Conservation (phyloP, 1,140 invertebrate species). For the Calliphora vicina region DNA sequence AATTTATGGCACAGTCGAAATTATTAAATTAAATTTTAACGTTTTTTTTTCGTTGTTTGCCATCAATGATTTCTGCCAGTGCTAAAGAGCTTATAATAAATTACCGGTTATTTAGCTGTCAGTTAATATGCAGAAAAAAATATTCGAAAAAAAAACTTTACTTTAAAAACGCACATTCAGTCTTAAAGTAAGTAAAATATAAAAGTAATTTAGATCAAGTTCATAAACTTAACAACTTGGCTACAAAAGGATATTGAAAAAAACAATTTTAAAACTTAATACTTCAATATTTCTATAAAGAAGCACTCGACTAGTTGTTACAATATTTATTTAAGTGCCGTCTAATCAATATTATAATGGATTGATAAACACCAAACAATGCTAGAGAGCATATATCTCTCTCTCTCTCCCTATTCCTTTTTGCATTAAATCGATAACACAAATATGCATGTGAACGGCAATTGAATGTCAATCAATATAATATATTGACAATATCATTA, state of each 20-base stretch:
- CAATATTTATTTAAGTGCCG: too few relatives aligned
- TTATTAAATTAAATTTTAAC: too few relatives aligned
- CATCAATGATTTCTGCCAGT: neutral
- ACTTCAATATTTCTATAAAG: neutral
- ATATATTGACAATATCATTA: conserved; percentile 10
- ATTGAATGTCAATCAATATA: neutral
- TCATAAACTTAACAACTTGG: conserved; percentile 9
- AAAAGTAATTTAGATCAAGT: conserved; percentile 9
- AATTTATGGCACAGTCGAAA: too few relatives aligned
- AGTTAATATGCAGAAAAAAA: neutral
- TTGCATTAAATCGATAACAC: neutral
- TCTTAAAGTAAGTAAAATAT: neutral
- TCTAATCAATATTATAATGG: neutral
- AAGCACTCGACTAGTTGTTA: too few relatives aligned
- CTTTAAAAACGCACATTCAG: neutral
- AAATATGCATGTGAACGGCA: neutral
- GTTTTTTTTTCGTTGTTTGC: neutral
- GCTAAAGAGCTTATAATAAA: neutral
- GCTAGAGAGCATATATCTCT: neutral
- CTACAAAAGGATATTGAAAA: neutral
- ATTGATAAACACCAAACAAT: neutral
- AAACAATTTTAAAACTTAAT: neutral
- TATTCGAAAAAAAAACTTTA: neutral
- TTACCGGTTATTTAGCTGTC: conserved; percentile 12
- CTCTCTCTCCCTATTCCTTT: neutral